Evolutionary conservation across 2,113 vertebrate genomes (phyloP).

Genomic region (Petromus typicus): DNA sequence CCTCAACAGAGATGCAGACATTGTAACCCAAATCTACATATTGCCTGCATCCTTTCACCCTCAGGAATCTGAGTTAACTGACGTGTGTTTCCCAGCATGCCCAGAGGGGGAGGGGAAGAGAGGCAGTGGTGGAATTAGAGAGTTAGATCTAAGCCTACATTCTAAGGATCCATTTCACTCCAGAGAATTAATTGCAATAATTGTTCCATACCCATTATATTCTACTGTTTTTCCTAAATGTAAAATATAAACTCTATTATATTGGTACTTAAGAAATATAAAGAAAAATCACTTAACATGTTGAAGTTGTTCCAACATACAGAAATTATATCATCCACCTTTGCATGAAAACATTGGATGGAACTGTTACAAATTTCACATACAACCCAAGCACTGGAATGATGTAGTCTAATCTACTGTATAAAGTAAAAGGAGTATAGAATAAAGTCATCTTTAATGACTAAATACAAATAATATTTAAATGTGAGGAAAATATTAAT

Average conservation of each 20-base stretch:
- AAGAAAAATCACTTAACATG: background rate
- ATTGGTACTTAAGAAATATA: background rate
- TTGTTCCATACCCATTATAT: background rate
- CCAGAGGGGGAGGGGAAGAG: too few species aligned
- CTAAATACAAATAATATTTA: background rate
- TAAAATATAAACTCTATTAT: conserved; percentile 44
- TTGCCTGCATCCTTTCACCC: background rate
- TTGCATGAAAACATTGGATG: background rate
- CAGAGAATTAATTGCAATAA: background rate
- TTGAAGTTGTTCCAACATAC: background rate
- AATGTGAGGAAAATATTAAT: background rate
- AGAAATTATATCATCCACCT: background rate
- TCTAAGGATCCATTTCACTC: background rate
- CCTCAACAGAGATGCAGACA: background rate
- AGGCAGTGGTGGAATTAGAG: background rate
- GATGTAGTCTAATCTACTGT: background rate
- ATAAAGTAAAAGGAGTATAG: background rate
- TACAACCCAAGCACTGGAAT: background rate
- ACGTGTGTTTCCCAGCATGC: background rate
- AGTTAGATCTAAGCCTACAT: background rate
- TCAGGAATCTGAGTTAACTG: background rate
- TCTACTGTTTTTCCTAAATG: background rate
- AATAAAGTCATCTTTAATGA: conserved; percentile 20
- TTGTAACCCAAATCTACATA: background rate
- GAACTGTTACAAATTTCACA: background rate